A percentile compares a stretch with the other conserved stretches of the same genome.
phyloP scores from a whole-genome alignment of 2,113 vertebrate species.

The Seriola aureovittata region DNA sequence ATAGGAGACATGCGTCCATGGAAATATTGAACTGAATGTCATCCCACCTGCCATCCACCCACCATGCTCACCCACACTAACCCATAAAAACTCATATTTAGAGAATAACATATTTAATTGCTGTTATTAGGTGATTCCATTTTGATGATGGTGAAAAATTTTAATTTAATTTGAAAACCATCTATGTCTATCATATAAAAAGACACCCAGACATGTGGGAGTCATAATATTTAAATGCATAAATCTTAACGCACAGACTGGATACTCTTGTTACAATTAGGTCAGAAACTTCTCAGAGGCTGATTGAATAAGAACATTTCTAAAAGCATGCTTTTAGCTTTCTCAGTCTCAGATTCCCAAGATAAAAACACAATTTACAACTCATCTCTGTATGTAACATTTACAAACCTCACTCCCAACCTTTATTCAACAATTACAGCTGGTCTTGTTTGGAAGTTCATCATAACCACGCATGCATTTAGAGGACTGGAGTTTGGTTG shows the following conservation, averaged over 20 bases:
- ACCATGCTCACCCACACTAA: background rate
- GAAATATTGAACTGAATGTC: slow-evolving; percentile 45
- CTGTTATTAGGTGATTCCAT: slow-evolving; percentile 1
- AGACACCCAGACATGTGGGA: slow-evolving; percentile 3
- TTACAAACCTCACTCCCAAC: slow-evolving; percentile 40
- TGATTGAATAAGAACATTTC: slow-evolving; percentile 26
- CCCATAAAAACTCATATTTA: background rate
- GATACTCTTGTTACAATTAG: background rate
- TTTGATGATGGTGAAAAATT: background rate
- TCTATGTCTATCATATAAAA: background rate
- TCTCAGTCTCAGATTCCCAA: slow-evolving; percentile 18
- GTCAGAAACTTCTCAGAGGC: slow-evolving; percentile 23
- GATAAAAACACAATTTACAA: slow-evolving; percentile 28
- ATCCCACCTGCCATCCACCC: slow-evolving; percentile 37
- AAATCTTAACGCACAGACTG: slow-evolving; percentile 12
- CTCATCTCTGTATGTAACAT: slow-evolving; percentile 34
- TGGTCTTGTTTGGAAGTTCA: slow-evolving; percentile 38
- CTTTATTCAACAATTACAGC: slow-evolving; percentile 25
- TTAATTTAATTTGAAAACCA: background rate
- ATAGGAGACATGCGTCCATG: slow-evolving; percentile 42
- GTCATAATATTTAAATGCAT: slow-evolving; percentile 33
- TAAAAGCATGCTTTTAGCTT: slow-evolving; percentile 22
- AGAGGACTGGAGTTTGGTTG: background rate
- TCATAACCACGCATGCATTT: slow-evolving; percentile 29
- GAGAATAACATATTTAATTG: background rate